These are phyloP conservation scores for Candidula unifasciata DNA, from an alignment of 2,888 invertebrate species.

Conservation along the genomic window DNA sequence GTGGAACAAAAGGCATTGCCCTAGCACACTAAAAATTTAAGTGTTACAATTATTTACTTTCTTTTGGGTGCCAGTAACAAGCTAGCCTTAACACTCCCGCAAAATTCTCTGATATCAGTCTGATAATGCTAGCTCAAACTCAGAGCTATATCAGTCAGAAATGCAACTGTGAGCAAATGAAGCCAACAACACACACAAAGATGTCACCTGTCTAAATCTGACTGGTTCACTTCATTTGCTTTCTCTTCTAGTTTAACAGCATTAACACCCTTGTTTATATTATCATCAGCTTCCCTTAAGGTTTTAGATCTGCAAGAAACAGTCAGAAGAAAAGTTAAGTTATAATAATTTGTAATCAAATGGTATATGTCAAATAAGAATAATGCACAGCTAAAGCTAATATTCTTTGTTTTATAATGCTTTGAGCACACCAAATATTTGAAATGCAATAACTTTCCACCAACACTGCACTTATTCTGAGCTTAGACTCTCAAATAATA, in stretches of 20 bases:
- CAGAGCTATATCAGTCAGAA: too few relatives aligned
- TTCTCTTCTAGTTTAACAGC: slow-evolving; percentile 19
- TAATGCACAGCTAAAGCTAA: not conserved
- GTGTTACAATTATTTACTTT: too few relatives aligned
- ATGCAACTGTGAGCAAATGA: not conserved
- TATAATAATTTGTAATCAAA: not conserved
- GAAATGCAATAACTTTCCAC: too few relatives aligned
- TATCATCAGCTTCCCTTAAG: not conserved
- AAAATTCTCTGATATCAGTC: too few relatives aligned
- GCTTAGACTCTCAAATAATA: too few relatives aligned
- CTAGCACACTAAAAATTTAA: too few relatives aligned
- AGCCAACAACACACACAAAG: not conserved
- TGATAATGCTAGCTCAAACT: not conserved
- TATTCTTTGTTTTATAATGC: not conserved
- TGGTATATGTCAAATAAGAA: not conserved
- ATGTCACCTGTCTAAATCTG: slow-evolving; percentile 50
- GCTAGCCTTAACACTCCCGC: too few relatives aligned
- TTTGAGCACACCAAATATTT: not conserved
- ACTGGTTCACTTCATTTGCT: not conserved
- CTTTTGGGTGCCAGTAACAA: too few relatives aligned
- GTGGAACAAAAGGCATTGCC: too few relatives aligned
- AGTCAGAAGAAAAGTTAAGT: not conserved
- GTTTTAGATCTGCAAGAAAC: not conserved
- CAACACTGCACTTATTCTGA: too few relatives aligned
- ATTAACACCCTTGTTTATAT: not conserved